A percentile compares a stretch with the other conserved stretches of the same genome.
These are phyloP conservation scores for Drosophila willistoni DNA, from an alignment of 1,140 invertebrate genomes.

Conservation along the genomic window DNA sequence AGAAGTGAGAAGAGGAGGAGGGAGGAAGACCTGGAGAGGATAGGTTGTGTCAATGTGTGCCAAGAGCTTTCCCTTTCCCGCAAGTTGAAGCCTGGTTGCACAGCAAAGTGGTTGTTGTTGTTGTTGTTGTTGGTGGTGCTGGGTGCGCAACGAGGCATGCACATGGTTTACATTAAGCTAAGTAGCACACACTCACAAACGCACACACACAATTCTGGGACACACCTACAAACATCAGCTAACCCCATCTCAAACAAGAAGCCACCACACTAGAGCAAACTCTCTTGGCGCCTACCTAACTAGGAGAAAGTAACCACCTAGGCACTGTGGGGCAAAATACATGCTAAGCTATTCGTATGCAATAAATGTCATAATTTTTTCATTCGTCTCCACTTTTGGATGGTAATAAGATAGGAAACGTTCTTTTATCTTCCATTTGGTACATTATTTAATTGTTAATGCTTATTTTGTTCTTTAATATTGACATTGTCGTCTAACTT, in stretches of 20 bases:
- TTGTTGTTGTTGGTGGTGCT: constrained; percentile 29
- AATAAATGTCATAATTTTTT: no score
- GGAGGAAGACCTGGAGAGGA: constrained; percentile 20
- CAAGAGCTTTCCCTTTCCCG: constrained; percentile 30
- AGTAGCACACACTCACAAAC: constrained; percentile 59
- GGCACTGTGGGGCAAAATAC: constrained; percentile 27
- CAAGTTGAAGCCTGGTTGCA: constrained; percentile 59
- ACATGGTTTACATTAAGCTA: constrained; percentile 76
- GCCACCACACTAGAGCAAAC: constrained; percentile 36
- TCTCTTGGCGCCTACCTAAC: constrained; percentile 60
- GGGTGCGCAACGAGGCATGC: constrained; percentile 70
- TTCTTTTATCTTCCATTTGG: no score
- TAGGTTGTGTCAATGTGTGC: constrained; percentile 71
- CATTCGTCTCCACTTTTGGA: no score
- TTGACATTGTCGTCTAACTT: background rate
- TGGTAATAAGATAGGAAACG: no score
- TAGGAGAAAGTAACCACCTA: background rate
- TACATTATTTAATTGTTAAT: no score
- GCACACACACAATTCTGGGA: constrained; percentile 11
- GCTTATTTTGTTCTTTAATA: no score
- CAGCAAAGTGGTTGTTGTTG: constrained; percentile 71
- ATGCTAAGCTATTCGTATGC: background rate
- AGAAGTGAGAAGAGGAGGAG: background rate
- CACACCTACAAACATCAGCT: constrained; percentile 11
- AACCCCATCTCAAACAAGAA: constrained; percentile 25